Base-by-base conservation (phyloP, 2,797 vertebrate species). In the Xenopus petersii region DNA sequence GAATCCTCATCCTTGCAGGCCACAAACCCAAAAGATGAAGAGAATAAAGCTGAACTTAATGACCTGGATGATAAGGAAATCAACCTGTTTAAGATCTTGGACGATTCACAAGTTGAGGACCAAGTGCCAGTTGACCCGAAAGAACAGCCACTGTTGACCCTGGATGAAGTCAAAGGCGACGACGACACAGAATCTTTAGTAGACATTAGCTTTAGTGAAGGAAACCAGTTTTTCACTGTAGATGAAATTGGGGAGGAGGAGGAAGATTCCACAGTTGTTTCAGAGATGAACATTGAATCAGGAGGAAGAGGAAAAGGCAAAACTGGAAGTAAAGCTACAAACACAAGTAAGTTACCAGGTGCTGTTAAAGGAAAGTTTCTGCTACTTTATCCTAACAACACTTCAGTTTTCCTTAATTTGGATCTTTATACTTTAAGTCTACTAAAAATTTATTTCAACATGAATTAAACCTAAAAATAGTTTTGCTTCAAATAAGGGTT, bases 171-270 rank as follows among this genome's bases (percentile, higher is more conserved):
- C 4, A 88, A 87, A 0, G 92, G 86, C n/a, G 90, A 92, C 0
- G 91, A 92, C 0, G 90, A 91, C 2, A 89, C 89, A 5, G 88
- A 91, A 8, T 84, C 84, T 15, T 76, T 91, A 81, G 87, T 87
- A 0, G 90, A 91, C 30, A 91, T 92, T 71, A 88, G 81, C 0
- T 81, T 92, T 10, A 89, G 90, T 61, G 89, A 91, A 75, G 91
- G 87, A 0, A 83, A 91, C 0, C 89, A 89, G 81, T 95, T 96
- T 62, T 92, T 96, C 4, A 96, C 92, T 0, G 91, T 96, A 0
- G 95, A 96, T 13, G 94, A 98, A 83, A 89, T 96, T 3, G 93
- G 92, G 24, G 93, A 92, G 2, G 93, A 93, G 56, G 92, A 94
- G 47, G 91, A 93, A 36, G 84, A 85, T 9, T 0, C 12, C 10